Percentiles rank a stretch among this genome's conserved stretches.
Conservation (phyloP, 2,888 invertebrate species). For the Scaptomyza cyrtandrae region DNA sequence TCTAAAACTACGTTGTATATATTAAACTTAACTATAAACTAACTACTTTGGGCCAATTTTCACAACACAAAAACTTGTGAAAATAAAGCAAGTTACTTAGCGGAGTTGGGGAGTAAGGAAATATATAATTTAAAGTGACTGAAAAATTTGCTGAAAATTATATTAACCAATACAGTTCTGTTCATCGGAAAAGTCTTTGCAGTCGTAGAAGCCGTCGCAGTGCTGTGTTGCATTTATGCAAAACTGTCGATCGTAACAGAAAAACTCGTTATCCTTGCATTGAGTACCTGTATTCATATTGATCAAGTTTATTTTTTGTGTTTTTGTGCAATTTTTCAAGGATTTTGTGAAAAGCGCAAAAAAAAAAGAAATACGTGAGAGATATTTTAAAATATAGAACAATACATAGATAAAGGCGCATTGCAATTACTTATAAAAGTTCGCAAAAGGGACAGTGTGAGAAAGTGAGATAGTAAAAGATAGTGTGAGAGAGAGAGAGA, state of each 20-base stretch:
- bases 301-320: neutral
- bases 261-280: constrained; percentile 89
- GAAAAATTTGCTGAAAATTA: constrained; percentile 25
- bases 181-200: constrained; percentile 95
- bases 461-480: constrained; percentile 15
- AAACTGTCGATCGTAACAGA: constrained; percentile 89
- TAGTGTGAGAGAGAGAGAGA: constrained; percentile 3
- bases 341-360: constrained; percentile 29
- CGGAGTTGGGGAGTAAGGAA: neutral
- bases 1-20: constrained; percentile 4
- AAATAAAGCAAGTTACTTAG: neutral
- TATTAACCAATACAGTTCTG: constrained; percentile 90
- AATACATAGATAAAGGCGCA: constrained; percentile 24
- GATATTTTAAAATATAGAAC: constrained; percentile 16
- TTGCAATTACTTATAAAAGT: constrained; percentile 8
- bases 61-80: constrained; percentile 3
- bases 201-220: constrained; percentile 96
- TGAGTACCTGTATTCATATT: constrained; percentile 75
- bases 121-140: constrained; percentile 16
- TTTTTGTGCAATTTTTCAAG: constrained; percentile 41
- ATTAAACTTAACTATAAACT: neutral
- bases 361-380: constrained; percentile 41
- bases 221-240: constrained; percentile 91
- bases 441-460: constrained; percentile 26
- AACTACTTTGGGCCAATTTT: constrained; percentile 15